Evolutionary conservation across 2,113 vertebrate genomes (phyloP).

Genomic region (Callionymus lyra): DNA sequence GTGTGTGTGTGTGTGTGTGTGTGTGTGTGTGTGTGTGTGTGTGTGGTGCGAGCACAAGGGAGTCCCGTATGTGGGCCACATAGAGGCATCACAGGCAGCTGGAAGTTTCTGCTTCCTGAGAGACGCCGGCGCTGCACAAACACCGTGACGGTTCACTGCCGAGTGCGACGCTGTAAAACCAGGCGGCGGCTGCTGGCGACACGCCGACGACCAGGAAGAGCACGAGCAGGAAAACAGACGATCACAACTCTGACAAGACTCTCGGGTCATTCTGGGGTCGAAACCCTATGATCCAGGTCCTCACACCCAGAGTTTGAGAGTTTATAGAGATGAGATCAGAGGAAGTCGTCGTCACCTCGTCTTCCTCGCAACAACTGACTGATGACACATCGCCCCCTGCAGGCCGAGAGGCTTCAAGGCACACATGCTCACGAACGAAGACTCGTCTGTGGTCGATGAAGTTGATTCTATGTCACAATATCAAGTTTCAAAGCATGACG

Average conservation of each 20-base stretch:
- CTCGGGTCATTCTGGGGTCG: too few relatives aligned
- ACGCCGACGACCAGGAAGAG: constrained; percentile 42
- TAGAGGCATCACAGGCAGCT: constrained; percentile 55
- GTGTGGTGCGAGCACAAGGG: constrained; percentile 17
- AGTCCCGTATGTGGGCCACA: constrained; percentile 56
- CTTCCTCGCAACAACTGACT: not conserved
- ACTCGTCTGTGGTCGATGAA: too few relatives aligned
- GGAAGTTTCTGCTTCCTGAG: constrained; percentile 47
- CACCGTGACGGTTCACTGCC: constrained; percentile 61
- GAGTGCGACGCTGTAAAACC: constrained; percentile 40
- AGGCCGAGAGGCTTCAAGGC: constrained; percentile 25
- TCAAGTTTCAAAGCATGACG: too few relatives aligned
- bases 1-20: too few relatives aligned
- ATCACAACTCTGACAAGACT: too few relatives aligned
- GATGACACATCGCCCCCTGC: constrained; percentile 49
- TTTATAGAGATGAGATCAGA: not conserved
- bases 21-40: too few relatives aligned
- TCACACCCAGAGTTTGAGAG: too few relatives aligned
- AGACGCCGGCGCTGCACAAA: constrained; percentile 51
- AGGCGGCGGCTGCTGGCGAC: constrained; percentile 46
- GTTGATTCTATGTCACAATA: too few relatives aligned
- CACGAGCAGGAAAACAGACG: constrained; percentile 16
- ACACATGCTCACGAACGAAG: too few relatives aligned
- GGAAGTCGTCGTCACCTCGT: constrained; percentile 7
- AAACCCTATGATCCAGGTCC: too few relatives aligned